Percentiles rank a stretch among this genome's conserved stretches.
These are phyloP conservation scores for Pseudomugil tenellus DNA, from an alignment of 2,797 vertebrate species.

Conservation along the genomic window DNA sequence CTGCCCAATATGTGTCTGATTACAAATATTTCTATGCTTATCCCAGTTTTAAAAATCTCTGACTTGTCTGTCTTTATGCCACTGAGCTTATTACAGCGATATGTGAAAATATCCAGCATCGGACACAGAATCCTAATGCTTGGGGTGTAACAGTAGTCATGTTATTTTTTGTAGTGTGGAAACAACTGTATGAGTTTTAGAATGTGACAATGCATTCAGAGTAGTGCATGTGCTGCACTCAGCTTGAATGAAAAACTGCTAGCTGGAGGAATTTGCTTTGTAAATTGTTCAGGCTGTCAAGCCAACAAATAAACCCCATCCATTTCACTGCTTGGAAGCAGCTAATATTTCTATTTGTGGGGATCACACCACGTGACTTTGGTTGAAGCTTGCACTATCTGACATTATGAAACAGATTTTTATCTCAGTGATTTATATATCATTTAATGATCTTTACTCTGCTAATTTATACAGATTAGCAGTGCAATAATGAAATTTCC, in stretches of 20 bases:
- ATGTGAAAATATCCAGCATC: constrained; percentile 23
- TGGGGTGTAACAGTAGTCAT: not conserved
- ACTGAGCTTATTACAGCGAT: constrained; percentile 39
- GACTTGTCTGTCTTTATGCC: not conserved
- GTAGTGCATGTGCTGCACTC: constrained; percentile 23
- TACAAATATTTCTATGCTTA: not conserved
- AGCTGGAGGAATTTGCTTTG: constrained; percentile 11
- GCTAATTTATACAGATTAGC: not conserved
- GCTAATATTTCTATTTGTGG: not conserved
- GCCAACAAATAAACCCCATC: constrained; percentile 13
- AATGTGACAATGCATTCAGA: constrained; percentile 23
- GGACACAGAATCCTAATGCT: not conserved
- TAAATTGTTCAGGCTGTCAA: constrained; percentile 6
- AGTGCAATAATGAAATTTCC: not conserved
- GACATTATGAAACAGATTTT: not conserved
- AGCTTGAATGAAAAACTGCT: constrained; percentile 10
- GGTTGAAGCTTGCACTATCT: not conserved
- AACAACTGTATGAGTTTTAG: constrained; percentile 33
- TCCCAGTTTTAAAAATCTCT: not conserved
- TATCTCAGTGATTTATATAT: not conserved
- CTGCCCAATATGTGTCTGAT: not conserved
- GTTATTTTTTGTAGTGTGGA: constrained; percentile 1
- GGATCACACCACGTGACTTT: not conserved
- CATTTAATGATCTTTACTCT: not conserved
- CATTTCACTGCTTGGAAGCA: not conserved